Evolutionary conservation across 1,140 invertebrate species (phyloP), one percentile per base, ranked within the genome.

Genomic region (Zaprionus ghesquierei): DNA sequence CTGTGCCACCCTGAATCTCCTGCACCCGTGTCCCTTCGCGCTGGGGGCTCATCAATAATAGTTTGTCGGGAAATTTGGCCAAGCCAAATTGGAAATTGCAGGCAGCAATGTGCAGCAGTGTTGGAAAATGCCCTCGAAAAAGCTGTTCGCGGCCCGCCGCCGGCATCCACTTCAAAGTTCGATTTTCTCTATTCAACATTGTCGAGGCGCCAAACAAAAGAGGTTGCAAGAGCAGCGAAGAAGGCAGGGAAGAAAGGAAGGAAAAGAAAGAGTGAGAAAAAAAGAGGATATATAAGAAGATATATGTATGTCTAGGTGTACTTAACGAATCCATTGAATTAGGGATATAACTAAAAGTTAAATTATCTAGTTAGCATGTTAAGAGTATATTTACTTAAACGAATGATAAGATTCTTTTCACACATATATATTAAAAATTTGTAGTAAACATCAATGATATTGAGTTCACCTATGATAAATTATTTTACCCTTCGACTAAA

Each of bases 171-270:
- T 85, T 86, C 69, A 85, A 86, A 81, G 81, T 85, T 85, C 81
- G 81, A 85, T 85, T 85, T 85, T 85, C 77, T 85, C 69, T 81
- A 86, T 85, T 85, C 65, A 86, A 86, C 80, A 85, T 86, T 86
- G 65, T 60, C 61, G 38, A 66, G 51, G 10, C 18, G 35, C 41
- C 22, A 55, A 69, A 51, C 31, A 15, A 31, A 53, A 53, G 58
- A 44, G 51, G 23, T 25, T 31, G n/a, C 35, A 41, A 8, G 5
- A 41, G 35, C 3, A 41, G 35, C 15, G n/a, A n/a, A 29, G 6
- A 15, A n/a, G 15, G 6, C 15, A 6, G 2, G 23, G 23, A 23
- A 20, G 20, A 33, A 49, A n/a, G 8, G 5, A 18, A 2, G 1
- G 15, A 18, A 38, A n/a, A 38, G 25, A 15, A 20, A 25, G 23